Conservation (phyloP, 2,797 vertebrate species). For the Platyrinchus mystaceus region DNA sequence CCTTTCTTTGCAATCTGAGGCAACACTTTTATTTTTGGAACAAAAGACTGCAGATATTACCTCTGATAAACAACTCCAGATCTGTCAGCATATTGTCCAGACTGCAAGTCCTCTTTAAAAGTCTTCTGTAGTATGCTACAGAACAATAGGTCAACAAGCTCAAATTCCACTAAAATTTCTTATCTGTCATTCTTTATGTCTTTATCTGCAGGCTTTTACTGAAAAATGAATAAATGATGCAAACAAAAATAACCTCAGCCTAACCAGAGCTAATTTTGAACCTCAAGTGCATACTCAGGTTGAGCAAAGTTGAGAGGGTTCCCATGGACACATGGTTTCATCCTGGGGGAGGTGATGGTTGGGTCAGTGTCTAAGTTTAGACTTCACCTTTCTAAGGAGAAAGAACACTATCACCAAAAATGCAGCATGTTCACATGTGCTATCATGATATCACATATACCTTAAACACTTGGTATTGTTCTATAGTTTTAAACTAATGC, state of each 20-base stretch:
- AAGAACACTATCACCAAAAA: background rate
- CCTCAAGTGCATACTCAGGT: background rate
- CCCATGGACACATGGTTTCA: background rate
- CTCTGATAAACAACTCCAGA: background rate
- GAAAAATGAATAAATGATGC: background rate
- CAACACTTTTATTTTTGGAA: background rate
- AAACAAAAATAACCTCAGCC: background rate
- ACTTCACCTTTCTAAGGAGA: background rate
- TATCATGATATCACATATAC: background rate
- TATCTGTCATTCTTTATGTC: background rate
- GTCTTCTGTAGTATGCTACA: background rate
- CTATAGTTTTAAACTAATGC: background rate
- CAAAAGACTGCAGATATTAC: background rate
- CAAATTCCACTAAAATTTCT: background rate
- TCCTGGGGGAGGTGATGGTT: background rate
- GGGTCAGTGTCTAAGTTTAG: background rate
- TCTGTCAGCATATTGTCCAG: background rate
- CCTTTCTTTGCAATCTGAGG: background rate
- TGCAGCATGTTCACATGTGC: rapidly evolving
- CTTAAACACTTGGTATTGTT: background rate
- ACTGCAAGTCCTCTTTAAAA: background rate
- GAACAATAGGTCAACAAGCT: background rate
- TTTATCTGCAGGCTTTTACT: background rate
- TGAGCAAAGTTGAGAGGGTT: background rate
- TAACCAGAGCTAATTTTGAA: background rate